A percentile compares a stretch with the other conserved stretches of the same genome.
phyloP scores from a whole-genome alignment of 2,888 invertebrate species.

The Mythimna pallens region DNA sequence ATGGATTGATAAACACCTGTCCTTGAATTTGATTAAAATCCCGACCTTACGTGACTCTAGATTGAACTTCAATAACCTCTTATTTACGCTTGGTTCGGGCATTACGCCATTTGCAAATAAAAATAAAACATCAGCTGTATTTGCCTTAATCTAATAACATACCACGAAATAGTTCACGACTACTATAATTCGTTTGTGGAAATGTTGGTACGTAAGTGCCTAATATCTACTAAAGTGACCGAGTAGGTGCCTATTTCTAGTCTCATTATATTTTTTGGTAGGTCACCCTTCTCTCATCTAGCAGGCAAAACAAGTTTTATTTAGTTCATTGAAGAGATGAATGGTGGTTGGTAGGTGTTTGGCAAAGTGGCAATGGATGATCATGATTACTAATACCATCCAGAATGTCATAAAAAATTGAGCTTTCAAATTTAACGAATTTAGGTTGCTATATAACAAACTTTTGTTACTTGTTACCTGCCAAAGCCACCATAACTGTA shows the following conservation, averaged over 20 bases:
- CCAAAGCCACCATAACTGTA: too few species aligned
- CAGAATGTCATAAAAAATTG: too few species aligned
- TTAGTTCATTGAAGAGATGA: not conserved
- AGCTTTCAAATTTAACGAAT: too few species aligned
- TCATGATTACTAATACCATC: too few species aligned
- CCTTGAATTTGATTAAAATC: not conserved
- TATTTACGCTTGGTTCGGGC: constrained; percentile 7
- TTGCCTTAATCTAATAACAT: constrained; percentile 22
- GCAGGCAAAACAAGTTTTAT: constrained; percentile 15
- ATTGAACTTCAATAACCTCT: constrained; percentile 41
- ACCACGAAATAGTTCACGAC: constrained; percentile 24
- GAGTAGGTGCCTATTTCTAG: constrained; percentile 14
- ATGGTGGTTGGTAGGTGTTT: not conserved
- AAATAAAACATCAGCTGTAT: constrained; percentile 46
- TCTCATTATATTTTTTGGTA: constrained; percentile 13
- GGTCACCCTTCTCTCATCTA: constrained; percentile 25
- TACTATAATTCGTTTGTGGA: constrained; percentile 7
- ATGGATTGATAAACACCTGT: too few species aligned
- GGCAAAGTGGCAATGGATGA: not conserved
- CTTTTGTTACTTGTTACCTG: too few species aligned
- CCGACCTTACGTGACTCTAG: constrained; percentile 24
- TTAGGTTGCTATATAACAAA: too few species aligned
- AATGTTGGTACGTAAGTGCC: not conserved
- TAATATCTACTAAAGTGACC: constrained; percentile 9
- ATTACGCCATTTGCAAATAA: constrained; percentile 40